A percentile compares a stretch with the other conserved stretches of the same genome.
Evolutionary conservation across 2,113 vertebrate species (phyloP).

Genomic region (Chaenogobius annularis): DNA sequence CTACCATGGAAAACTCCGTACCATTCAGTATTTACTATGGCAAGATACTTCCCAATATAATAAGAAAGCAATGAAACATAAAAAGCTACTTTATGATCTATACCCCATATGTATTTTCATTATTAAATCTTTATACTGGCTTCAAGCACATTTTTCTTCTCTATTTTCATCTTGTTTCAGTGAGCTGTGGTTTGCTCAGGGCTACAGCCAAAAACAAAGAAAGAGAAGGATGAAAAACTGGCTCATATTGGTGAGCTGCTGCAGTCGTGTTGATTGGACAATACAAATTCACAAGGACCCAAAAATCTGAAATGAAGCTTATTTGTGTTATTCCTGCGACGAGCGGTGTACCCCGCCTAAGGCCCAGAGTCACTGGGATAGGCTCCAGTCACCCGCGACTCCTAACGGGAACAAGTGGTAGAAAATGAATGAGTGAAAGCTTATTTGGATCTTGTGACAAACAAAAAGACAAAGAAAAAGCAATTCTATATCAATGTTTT

Average conservation of each 20-base stretch:
- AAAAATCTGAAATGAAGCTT: not conserved
- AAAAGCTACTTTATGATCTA: not conserved
- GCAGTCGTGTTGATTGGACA: not conserved
- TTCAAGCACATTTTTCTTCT: not conserved
- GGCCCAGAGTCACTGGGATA: too few species aligned
- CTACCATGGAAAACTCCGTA: too few species aligned
- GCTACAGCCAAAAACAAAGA: not conserved
- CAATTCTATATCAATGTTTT: not conserved
- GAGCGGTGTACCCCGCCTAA: too few species aligned
- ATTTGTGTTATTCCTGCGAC: not conserved
- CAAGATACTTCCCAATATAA: not conserved
- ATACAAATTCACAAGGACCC: not conserved
- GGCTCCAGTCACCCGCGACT: too few species aligned
- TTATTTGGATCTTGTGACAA: not conserved
- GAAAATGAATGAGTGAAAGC: not conserved
- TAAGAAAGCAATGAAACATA: not conserved
- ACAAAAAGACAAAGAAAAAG: not conserved
- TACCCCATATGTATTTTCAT: not conserved
- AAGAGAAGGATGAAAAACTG: not conserved
- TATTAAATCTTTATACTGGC: constrained; percentile 2
- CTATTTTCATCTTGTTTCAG: not conserved
- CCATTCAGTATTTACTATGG: not conserved
- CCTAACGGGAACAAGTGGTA: too few species aligned
- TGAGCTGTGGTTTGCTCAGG: not conserved
- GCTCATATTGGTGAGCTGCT: not conserved